phyloP scores from a whole-genome alignment of 1,140 invertebrate genomes.

The Neodiprion pinetum region DNA sequence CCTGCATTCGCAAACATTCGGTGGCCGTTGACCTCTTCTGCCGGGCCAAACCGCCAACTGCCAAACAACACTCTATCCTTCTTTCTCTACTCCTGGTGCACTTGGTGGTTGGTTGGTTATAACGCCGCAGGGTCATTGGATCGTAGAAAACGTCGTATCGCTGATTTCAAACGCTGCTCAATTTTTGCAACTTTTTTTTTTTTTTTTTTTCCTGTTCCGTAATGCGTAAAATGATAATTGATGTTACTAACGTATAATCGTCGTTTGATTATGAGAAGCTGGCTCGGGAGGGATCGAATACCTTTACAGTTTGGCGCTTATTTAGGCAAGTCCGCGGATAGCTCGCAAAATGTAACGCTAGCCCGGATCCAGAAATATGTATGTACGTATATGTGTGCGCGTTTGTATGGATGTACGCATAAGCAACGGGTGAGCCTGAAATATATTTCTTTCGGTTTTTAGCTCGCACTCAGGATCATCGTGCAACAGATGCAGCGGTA shows the following conservation, averaged over 20 bases:
- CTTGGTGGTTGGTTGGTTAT: too few relatives aligned
- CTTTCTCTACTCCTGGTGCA: constrained; percentile 26
- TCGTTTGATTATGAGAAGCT: too few relatives aligned
- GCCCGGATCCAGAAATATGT: neutral
- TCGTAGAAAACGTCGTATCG: neutral
- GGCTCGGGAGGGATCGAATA: too few relatives aligned
- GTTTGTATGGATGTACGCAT: neutral
- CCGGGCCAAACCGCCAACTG: constrained; percentile 54
- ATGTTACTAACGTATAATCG: too few relatives aligned
- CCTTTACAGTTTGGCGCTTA: too few relatives aligned
- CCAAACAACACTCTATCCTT: constrained; percentile 49
- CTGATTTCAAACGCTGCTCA: constrained; percentile 28
- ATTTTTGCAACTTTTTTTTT: constrained; percentile 11
- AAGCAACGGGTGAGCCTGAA: neutral
- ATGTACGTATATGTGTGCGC: too few relatives aligned
- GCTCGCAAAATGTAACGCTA: neutral
- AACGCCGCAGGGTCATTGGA: too few relatives aligned
- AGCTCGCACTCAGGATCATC: neutral
- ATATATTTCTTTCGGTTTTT: neutral
- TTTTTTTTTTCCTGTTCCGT: too few relatives aligned
- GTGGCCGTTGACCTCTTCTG: constrained; percentile 54
- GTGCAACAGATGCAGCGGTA: neutral
- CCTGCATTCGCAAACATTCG: constrained; percentile 55
- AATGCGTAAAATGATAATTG: too few relatives aligned
- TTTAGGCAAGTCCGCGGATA: too few relatives aligned